Conservation (phyloP, 2,797 vertebrate genomes). For the Enteromius trimaculatus region DNA sequence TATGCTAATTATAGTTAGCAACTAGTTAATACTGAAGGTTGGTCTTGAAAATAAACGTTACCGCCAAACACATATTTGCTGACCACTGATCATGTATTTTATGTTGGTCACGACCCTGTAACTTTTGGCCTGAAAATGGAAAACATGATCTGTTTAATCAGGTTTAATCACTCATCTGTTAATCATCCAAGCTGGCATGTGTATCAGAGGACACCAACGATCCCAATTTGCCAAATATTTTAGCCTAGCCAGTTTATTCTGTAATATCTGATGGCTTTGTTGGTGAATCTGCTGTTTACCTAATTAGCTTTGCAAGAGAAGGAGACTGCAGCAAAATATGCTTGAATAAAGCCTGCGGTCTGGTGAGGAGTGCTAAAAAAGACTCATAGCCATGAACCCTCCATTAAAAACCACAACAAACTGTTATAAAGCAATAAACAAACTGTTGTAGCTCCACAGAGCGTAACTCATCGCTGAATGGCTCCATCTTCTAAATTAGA, state of each 20-base stretch:
- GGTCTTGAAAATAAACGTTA: neutral
- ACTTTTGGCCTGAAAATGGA: neutral
- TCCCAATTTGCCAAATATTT: neutral
- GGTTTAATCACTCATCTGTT: neutral
- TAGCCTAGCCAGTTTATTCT: neutral
- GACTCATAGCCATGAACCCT: neutral
- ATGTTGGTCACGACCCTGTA: neutral
- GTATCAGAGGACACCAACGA: neutral
- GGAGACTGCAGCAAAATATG: neutral
- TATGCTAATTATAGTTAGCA: neutral
- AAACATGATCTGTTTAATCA: slow-evolving; percentile 19
- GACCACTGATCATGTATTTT: neutral
- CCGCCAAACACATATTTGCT: neutral
- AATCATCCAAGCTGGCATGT: neutral
- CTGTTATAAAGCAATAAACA: slow-evolving; percentile 8
- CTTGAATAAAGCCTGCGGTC: neutral
- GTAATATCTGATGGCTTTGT: neutral
- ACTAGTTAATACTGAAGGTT: neutral
- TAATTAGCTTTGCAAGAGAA: slow-evolving; percentile 20
- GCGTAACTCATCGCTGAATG: neutral
- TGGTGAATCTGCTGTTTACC: slow-evolving; percentile 14
- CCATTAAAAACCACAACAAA: slow-evolving; percentile 18
- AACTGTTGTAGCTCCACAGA: neutral
- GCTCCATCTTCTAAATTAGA: slow-evolving; percentile 25
- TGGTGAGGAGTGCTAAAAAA: slow-evolving; percentile 12